Evolutionary conservation across 2,797 vertebrate species (phyloP), one percentile per base, ranked within the genome.

Genomic region (Knipowitschia caucasica): DNA sequence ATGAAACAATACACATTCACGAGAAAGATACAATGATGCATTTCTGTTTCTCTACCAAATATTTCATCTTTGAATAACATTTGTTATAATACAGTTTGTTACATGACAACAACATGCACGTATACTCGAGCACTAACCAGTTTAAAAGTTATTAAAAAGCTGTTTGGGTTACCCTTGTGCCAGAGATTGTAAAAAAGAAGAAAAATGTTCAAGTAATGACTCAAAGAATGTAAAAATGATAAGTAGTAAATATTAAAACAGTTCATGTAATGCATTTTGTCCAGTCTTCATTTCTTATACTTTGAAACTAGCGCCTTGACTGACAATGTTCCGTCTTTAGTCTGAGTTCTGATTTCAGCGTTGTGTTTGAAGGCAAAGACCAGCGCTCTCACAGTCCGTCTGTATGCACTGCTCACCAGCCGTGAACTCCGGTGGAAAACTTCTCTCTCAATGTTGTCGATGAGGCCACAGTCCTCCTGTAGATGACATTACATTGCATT

Each of bases 391-490:
- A 98, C 80, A 0, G 87, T 98, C 71, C 92, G 88, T 78, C 95
- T 90, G 74, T 99, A 98, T 0, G 91, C 89, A 3, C 82, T 56
- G 24, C 88, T 95, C 82, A 96, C 83, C 73, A 98, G 85, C 61
- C 94, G 91, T 36, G 91, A 93, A 70, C 91, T 92, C 82, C 92
- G 92, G 83, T 98, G 93, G 86, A 98, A 99, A 59, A 92, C 92
- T 78, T 98, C 96, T 73, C 89, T 92, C 80, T 99, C 97, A 6
- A 98, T 92, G 89, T 94, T 96, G 89, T 98, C 97, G 69, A 92
- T 91, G 49, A 99, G 93, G 54, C 88, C 91, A 77, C 92, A 92
- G 80, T 92, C 93, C 74, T 88, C 89, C 97, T 99, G 87, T 53
- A 24, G 57, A 31, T 30, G 34, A 33, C n/a, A 68, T 3, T 20